Evolutionary conservation across 2,888 invertebrate genomes (phyloP).

Genomic region (Nezara viridula): DNA sequence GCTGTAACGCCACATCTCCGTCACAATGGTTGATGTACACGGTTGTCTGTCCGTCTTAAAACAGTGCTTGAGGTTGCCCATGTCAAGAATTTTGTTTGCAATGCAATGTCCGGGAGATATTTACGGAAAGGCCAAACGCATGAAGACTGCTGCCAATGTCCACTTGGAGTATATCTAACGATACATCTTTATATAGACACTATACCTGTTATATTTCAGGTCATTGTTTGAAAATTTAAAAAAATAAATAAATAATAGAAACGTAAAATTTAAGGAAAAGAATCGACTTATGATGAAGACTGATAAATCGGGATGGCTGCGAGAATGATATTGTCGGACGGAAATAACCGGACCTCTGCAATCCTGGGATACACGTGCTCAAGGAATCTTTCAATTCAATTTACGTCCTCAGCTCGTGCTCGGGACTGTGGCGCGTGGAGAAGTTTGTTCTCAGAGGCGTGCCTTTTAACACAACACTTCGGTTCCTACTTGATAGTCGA

Average conservation of each 20-base stretch:
- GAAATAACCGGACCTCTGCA: conserved; percentile 13
- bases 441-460: background rate
- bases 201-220: no score
- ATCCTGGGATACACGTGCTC: background rate
- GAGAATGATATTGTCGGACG: background rate
- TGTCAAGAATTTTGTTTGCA: conserved; percentile 35
- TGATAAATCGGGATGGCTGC: background rate
- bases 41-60: background rate
- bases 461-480: background rate
- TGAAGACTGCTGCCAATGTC: background rate
- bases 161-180: background rate
- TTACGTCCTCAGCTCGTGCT: conserved; percentile 7
- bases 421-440: background rate
- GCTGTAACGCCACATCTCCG: background rate
- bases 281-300: background rate
- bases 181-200: background rate
- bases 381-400: conserved; percentile 18
- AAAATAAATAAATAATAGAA: no score
- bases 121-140: conserved; percentile 32
- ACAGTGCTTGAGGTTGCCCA: background rate
- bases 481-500: background rate
- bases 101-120: conserved; percentile 40
- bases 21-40: background rate
- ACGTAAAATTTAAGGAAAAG: no score
- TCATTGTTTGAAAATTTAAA: no score